Evolutionary conservation across 2,888 invertebrate genomes (phyloP).

Genomic region (Polietes domitor): DNA sequence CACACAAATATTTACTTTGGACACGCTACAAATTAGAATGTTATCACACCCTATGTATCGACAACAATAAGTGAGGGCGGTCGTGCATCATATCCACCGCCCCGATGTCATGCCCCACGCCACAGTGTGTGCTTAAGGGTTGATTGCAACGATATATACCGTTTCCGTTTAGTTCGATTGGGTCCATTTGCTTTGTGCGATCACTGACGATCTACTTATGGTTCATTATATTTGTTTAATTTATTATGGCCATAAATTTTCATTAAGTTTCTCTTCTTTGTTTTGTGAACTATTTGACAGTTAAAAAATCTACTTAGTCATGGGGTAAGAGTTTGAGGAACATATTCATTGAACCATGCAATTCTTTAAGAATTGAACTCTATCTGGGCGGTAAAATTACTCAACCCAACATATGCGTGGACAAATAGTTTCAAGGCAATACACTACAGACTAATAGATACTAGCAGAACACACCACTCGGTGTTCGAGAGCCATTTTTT

Average conservation of each 20-base stretch:
- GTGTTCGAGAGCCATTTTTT: too few species aligned
- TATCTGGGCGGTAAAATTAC: too few species aligned
- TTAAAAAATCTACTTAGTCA: too few species aligned
- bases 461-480: too few species aligned
- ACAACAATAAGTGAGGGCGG: background rate
- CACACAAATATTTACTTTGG: background rate
- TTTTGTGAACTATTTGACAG: background rate
- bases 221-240: background rate
- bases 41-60: background rate
- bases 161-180: background rate
- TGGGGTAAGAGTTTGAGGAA: too few species aligned
- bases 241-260: conserved; percentile 15
- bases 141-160: background rate
- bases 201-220: background rate
- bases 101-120: too few species aligned
- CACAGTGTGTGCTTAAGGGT: too few species aligned
- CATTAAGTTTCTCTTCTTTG: background rate
- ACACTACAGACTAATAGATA: too few species aligned
- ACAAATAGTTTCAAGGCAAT: too few species aligned
- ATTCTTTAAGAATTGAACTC: too few species aligned
- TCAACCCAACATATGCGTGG: too few species aligned
- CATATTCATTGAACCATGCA: too few species aligned
- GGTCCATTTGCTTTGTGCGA: background rate
- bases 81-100: background rate
- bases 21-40: background rate